These are phyloP conservation scores for Mola mola DNA, from an alignment of 2,113 vertebrate genomes.

Conservation along the genomic window DNA sequence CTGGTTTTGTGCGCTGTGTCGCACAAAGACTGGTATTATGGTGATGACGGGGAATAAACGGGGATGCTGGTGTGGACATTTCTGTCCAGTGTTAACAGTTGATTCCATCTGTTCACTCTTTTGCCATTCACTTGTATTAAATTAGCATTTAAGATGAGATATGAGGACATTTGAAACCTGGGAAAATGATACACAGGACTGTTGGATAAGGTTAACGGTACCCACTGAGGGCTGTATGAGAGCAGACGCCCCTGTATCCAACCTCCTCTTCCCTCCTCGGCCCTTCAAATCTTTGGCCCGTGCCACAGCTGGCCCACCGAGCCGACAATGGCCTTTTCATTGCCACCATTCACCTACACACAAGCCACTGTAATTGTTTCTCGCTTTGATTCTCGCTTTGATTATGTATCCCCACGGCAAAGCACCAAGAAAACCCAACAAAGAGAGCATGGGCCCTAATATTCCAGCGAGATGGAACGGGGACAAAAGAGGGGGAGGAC, in stretches of 20 bases:
- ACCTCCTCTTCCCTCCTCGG: slow-evolving; percentile 20
- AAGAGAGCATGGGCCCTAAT: slow-evolving; percentile 37
- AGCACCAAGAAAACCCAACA: slow-evolving; percentile 47
- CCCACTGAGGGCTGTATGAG: slow-evolving; percentile 12
- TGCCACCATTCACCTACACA: slow-evolving; percentile 65
- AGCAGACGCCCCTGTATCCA: slow-evolving; percentile 36
- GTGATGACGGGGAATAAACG: slow-evolving; percentile 63
- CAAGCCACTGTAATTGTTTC: slow-evolving; percentile 63
- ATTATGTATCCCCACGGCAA: slow-evolving; percentile 53
- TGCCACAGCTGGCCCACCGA: slow-evolving; percentile 58
- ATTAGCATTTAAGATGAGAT: background rate
- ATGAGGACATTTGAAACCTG: slow-evolving; percentile 14
- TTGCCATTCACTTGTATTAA: no score
- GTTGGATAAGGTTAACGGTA: slow-evolving; percentile 13
- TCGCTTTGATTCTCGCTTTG: slow-evolving; percentile 50
- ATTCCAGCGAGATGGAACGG: slow-evolving; percentile 34
- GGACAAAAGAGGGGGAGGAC: slow-evolving; percentile 23
- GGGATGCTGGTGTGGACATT: slow-evolving; percentile 38
- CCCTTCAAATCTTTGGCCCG: slow-evolving; percentile 43
- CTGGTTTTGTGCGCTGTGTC: slow-evolving; percentile 49
- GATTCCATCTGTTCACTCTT: background rate
- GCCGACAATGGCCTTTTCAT: slow-evolving; percentile 66
- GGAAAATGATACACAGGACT: slow-evolving; percentile 12
- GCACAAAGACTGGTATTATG: slow-evolving; percentile 70
- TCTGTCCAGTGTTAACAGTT: slow-evolving; percentile 19